Evolutionary conservation across 2,797 vertebrate species (phyloP), one percentile per base, ranked within the genome.

Genomic region (Crocidura indochinensis): DNA sequence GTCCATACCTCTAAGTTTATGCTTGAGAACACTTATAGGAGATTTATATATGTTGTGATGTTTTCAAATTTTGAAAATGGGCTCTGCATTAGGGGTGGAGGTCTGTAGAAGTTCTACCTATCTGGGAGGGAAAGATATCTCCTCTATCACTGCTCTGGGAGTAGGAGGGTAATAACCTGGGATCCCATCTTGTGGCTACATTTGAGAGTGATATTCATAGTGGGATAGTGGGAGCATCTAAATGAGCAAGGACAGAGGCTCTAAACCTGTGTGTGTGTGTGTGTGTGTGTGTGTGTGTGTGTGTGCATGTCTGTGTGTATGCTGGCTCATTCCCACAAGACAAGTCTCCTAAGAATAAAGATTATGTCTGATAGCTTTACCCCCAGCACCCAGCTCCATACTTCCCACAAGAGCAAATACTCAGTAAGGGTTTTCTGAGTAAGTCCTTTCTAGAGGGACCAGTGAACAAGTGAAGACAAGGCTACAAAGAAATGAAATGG

Each of bases 11-110:
- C 26, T 22, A 53, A 91, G 53, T 47, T 87, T 68, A 56, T 64
- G 67, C 69, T 87, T 79, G 24, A 88, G 86, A 84, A 20, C 6
- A 31, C 31, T 47, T 31, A 11, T 56, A 56, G 29, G 47, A 95
- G 27, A 49, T 68, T 6, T 49, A 26, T 27, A 64, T 6, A 8
- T 4, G 49, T 17, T 53, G 49, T 60, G 44, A 92, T n/a, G 19
- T 10, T 20, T n/a, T 11, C 67, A 24, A 46, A 67, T 49, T 88
- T 77, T 56, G 91, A 49, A 91, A 75, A 68, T 10, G 62, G 53
- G 51, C 38, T 78, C 49, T 74, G 71, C 8, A 71, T 27, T 20
- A 79, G 6, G 46, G 62, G 56, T 15, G 0, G 11, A 49, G 4
- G 51, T 44, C 27, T 83, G 60, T 62, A 72, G 62, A 53, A 68